phyloP scores from a whole-genome alignment of 2,113 vertebrate species.

The Tetrax tetrax region DNA sequence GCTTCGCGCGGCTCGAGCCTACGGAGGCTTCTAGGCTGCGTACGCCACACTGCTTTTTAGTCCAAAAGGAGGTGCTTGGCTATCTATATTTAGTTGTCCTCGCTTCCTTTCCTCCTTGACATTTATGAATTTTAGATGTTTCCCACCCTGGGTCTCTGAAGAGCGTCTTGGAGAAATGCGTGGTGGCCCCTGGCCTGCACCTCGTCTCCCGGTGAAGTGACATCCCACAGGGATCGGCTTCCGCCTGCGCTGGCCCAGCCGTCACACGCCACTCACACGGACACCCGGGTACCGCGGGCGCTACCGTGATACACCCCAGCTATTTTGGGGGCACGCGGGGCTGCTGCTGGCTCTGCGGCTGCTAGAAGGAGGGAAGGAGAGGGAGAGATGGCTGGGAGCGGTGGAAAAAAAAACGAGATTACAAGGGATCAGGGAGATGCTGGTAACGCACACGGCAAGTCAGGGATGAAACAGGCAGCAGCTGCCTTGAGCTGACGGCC shows the following conservation, averaged over 20 bases:
- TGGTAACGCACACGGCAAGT: neutral
- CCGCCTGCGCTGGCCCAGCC: accelerated
- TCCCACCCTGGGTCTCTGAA: neutral
- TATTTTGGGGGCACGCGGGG: accelerated
- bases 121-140: constrained; percentile 57
- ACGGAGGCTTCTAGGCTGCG: neutral
- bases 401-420: neutral
- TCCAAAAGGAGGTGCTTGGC: neutral
- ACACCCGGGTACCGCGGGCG: accelerated
- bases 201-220: neutral
- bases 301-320: neutral
- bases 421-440: constrained; percentile 19
- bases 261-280: neutral
- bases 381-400: neutral
- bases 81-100: constrained; percentile 37
- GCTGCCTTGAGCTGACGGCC: neutral
- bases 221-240: neutral
- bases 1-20: neutral
- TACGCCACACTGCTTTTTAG: neutral
- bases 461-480: neutral
- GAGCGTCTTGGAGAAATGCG: accelerated
- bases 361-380: neutral
- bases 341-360: neutral
- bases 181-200: accelerated
- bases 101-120: constrained; percentile 30